These are phyloP conservation scores for Gymnopithys bicolor DNA, from an alignment of 2,797 vertebrate genomes.

Conservation along the genomic window DNA sequence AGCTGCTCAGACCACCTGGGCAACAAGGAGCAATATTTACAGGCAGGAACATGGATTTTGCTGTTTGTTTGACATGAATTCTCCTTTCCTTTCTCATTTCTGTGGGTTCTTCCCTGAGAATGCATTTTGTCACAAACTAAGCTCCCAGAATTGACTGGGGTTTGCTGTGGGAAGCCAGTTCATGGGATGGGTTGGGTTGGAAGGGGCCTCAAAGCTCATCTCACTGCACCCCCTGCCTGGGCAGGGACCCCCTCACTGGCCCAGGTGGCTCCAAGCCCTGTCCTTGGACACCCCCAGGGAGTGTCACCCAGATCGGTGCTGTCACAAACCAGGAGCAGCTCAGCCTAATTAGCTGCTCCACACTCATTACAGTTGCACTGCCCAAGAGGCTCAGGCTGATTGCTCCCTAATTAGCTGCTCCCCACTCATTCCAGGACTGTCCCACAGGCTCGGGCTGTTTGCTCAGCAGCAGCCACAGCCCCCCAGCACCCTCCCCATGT, in stretches of 20 bases:
- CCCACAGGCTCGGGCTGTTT: background rate
- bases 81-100: background rate
- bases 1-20: background rate
- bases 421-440: rapidly evolving
- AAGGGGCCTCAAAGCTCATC: background rate
- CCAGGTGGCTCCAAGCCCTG: background rate
- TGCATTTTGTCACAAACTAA: rapidly evolving
- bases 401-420: background rate
- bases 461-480: background rate
- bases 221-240: rapidly evolving
- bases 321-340: background rate
- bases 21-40: rapidly evolving
- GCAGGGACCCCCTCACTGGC: background rate
- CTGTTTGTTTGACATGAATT: background rate
- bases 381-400: background rate
- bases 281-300: rapidly evolving
- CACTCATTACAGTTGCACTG: too few relatives aligned
- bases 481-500: background rate
- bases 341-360: background rate
- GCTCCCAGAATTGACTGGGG: background rate
- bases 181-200: background rate
- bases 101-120: background rate
- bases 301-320: background rate
- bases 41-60: background rate
- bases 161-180: background rate